A percentile compares a stretch with the other conserved stretches of the same genome.
These are phyloP conservation scores for Eciton burchellii DNA, from an alignment of 1,140 invertebrate genomes.

Conservation along the genomic window DNA sequence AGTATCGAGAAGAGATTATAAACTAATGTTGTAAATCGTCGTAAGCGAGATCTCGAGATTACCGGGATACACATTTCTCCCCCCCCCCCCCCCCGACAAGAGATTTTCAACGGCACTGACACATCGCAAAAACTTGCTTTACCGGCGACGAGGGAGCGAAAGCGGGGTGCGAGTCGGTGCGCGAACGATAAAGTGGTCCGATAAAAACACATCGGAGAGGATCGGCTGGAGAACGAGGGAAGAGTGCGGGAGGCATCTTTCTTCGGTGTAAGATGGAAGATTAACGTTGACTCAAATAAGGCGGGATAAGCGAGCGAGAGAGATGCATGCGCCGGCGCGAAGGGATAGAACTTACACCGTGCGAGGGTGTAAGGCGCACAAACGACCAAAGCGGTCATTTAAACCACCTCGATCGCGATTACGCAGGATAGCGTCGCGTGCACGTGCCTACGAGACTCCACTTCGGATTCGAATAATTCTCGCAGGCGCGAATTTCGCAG, in stretches of 20 bases:
- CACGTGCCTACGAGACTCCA: slow-evolving; percentile 11
- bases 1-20: slow-evolving; percentile 11
- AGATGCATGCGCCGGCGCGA: slow-evolving; percentile 14
- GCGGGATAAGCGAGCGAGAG: slow-evolving; percentile 30
- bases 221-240: slow-evolving; percentile 20
- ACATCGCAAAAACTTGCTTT: slow-evolving; percentile 37
- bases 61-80: neutral
- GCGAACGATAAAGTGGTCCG: slow-evolving; percentile 64
- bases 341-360: slow-evolving; percentile 35
- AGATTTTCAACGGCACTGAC: slow-evolving; percentile 17
- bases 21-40: neutral
- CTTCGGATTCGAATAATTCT: slow-evolving; percentile 37
- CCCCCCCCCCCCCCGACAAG: neutral
- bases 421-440: neutral
- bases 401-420: slow-evolving; percentile 52
- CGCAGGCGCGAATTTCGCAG: slow-evolving; percentile 7
- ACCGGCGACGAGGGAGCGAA: slow-evolving; percentile 9
- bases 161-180: slow-evolving; percentile 38
- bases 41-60: neutral
- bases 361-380: slow-evolving; percentile 23
- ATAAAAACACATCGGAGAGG: slow-evolving; percentile 62
- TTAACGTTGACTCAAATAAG: slow-evolving; percentile 60
- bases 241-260: slow-evolving; percentile 41
- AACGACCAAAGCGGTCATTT: slow-evolving; percentile 56
- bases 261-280: slow-evolving; percentile 62